Evolutionary conservation across 2,888 invertebrate species (phyloP).

Genomic region (Agrochola circellaris): DNA sequence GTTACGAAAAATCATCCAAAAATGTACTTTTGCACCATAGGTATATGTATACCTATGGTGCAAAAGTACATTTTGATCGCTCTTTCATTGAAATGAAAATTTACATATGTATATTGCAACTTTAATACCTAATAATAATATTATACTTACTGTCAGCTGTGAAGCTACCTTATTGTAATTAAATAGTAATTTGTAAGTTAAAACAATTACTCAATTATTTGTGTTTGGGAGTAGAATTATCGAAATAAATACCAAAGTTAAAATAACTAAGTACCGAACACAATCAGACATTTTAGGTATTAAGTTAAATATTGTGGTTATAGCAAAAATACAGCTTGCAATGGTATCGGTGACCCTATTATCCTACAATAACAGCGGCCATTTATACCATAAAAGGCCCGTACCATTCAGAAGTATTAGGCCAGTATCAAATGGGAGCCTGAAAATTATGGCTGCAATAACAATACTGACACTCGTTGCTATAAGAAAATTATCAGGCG

Average conservation of each 20-base stretch:
- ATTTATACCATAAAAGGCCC: conserved; percentile 17
- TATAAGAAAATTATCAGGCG: conserved; percentile 63
- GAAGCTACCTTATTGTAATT: too few relatives aligned
- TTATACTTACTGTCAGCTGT: too few relatives aligned
- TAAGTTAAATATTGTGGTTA: background rate
- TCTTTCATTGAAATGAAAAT: background rate
- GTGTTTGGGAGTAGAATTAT: background rate
- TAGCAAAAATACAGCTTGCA: conserved; percentile 3
- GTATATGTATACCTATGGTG: too few relatives aligned
- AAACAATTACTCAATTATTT: background rate
- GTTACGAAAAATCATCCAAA: background rate
- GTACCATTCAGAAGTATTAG: conserved; percentile 40
- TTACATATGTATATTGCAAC: too few relatives aligned
- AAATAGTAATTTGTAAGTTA: background rate
- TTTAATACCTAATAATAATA: too few relatives aligned
- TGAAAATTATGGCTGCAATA: conserved; percentile 50
- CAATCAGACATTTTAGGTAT: background rate
- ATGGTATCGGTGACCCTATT: conserved; percentile 8
- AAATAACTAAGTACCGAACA: background rate
- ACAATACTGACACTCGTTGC: conserved; percentile 57
- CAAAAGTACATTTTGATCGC: too few relatives aligned
- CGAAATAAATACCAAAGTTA: background rate
- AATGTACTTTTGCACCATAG: background rate
- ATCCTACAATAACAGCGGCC: conserved; percentile 6
- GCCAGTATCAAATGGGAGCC: conserved; percentile 51